These are phyloP conservation scores for Salpingus planirostris DNA, from an alignment of 2,888 invertebrate genomes.

Conservation along the genomic window DNA sequence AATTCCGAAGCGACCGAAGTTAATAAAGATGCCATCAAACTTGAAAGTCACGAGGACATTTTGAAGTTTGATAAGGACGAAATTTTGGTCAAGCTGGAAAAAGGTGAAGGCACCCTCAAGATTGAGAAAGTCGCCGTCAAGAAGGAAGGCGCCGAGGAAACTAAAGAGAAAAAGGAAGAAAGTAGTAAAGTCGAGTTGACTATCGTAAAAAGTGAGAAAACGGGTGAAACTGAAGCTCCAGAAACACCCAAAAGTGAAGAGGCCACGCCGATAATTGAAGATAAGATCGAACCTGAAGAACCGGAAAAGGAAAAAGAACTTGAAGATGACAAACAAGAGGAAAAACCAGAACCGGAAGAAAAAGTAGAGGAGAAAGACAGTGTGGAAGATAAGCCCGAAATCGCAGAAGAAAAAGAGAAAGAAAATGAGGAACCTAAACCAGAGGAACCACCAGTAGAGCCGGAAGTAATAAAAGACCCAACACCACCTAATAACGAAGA, in stretches of 20 bases:
- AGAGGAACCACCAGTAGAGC: too few species aligned
- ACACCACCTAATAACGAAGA: slow-evolving; percentile 24
- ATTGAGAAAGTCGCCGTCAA: slow-evolving; percentile 53
- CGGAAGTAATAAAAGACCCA: slow-evolving; percentile 17
- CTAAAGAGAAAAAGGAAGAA: slow-evolving; percentile 28
- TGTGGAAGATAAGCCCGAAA: slow-evolving; percentile 19
- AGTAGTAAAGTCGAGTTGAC: slow-evolving; percentile 41
- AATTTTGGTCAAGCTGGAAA: slow-evolving; percentile 53
- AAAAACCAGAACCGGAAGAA: slow-evolving; percentile 15
- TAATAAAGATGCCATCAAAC: slow-evolving; percentile 44
- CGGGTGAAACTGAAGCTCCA: slow-evolving; percentile 8
- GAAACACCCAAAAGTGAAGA: too few species aligned
- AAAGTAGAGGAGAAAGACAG: slow-evolving; percentile 14
- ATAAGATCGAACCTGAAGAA: slow-evolving; percentile 26
- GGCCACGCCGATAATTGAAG: slow-evolving; percentile 6
- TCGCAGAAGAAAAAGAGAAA: slow-evolving; percentile 14
- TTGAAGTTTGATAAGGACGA: slow-evolving; percentile 53
- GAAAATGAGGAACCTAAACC: slow-evolving; percentile 7
- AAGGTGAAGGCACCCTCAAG: slow-evolving; percentile 54
- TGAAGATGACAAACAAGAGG: slow-evolving; percentile 21
- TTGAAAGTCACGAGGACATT: slow-evolving; percentile 51
- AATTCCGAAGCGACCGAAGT: slow-evolving; percentile 30
- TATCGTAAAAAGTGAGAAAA: slow-evolving; percentile 41
- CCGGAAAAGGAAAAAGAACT: slow-evolving; percentile 22
- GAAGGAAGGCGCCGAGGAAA: slow-evolving; percentile 40